These are phyloP conservation scores for Anoplius nigerrimus DNA, from an alignment of 2,888 invertebrate species.

Conservation along the genomic window DNA sequence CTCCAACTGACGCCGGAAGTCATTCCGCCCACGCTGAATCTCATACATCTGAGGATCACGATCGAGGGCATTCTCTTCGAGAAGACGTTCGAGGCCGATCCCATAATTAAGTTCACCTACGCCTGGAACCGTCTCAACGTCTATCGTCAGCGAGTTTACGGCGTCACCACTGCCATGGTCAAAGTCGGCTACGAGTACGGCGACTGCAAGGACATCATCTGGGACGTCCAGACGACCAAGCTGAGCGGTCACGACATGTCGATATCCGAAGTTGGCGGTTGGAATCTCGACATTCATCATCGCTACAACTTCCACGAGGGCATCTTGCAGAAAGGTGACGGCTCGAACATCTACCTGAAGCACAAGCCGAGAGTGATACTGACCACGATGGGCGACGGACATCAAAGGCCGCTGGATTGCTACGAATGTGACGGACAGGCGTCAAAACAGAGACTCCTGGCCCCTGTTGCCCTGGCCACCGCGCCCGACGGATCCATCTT, in stretches of 20 bases:
- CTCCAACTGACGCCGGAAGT: constrained; percentile 91
- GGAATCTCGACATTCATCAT: constrained; percentile 98
- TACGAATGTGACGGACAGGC: constrained; percentile 88
- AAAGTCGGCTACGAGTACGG: constrained; percentile 97
- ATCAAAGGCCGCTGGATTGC: constrained; percentile 92
- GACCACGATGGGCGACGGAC: constrained; percentile 94
- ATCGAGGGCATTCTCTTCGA: constrained; percentile 96
- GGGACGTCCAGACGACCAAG: constrained; percentile 97
- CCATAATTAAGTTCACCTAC: constrained; percentile 96
- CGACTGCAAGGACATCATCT: constrained; percentile 93
- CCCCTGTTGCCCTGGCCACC: constrained; percentile 94
- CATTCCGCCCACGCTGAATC: constrained; percentile 86
- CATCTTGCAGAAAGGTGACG: constrained; percentile 97
- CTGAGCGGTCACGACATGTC: constrained; percentile 97
- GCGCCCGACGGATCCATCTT: constrained; percentile 95
- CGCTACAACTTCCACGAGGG: constrained; percentile 99
- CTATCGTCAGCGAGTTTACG: constrained; percentile 96
- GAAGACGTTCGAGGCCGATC: constrained; percentile 96
- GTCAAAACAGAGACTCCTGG: constrained; percentile 87
- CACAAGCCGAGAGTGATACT: constrained; percentile 94
- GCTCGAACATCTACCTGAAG: constrained; percentile 94
- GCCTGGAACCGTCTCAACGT: constrained; percentile 98
- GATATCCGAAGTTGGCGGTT: constrained; percentile 97
- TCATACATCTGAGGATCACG: constrained; percentile 94
- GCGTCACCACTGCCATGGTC: constrained; percentile 95